Evolutionary conservation across 2,888 invertebrate genomes (phyloP), one percentile per base, ranked within the genome.

Genomic region (Pandemis corylana): DNA sequence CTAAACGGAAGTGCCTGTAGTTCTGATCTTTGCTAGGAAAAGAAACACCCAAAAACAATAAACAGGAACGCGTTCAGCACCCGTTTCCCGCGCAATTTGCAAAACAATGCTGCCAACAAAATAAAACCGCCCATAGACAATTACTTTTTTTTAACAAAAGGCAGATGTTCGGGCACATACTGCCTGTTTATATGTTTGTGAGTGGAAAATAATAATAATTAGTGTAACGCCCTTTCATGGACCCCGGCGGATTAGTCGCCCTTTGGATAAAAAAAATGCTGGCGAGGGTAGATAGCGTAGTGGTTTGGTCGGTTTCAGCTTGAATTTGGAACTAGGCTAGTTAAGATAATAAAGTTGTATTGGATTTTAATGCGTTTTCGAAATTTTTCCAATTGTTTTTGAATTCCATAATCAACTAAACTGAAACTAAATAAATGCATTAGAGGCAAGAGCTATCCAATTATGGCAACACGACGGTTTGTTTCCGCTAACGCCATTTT

Each of bases 121-220:
- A 70, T 76, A 68, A 76, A 79, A 78, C 77, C 71, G 76, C 44
- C 71, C 76, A 82, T 78, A 81, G 80, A 80, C 81, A 71, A 79
- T 72, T 76, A 81, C 84, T 85, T 88, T 88, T 85, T 81, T 68
- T 75, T 49, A 51, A 69, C 75, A 71, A 78, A 68, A 84, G 88
- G 89, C 91, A 92, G 91, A 92, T 92, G 91, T 90, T 86, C 84
- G 78, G 66, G 76, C 80, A 81, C 82, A 88, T 87, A 83, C 82
- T 77, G 80, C 82, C 82, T 71, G 71, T 75, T 72, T 75, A 68
- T 75, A 44, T 83, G 80, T 80, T 78, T 68, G 78, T 76, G 79
- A 59, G 59, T 78, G 64, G 78, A 83, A 84, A 85, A 89, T 83
- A 87, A 86, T 80, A 86, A 83, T 86, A 85, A 85, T 84, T 83